Conservation (phyloP, 2,113 vertebrate genomes). For the Crotalus helleri region DNA sequence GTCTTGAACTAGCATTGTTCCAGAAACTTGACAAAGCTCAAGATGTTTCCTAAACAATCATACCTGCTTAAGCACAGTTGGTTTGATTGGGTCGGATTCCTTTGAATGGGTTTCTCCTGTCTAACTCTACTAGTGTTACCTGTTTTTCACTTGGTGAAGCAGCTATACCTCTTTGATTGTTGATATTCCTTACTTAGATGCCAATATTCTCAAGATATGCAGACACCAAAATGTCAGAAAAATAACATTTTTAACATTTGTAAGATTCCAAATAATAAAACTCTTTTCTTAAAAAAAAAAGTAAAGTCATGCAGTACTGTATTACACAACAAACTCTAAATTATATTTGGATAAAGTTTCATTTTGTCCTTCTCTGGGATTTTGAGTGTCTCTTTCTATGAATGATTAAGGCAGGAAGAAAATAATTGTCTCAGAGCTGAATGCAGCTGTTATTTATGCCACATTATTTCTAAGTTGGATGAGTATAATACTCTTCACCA, state of each 20-base stretch:
- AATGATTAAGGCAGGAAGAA: slow-evolving; percentile 33
- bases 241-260: background rate
- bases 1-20: background rate
- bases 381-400: background rate
- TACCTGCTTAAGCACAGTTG: background rate
- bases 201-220: background rate
- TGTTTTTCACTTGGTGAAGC: background rate
- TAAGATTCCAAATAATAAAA: background rate
- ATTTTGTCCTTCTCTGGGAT: background rate
- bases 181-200: background rate
- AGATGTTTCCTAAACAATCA: background rate
- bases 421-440: slow-evolving; percentile 47
- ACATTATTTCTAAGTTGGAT: slow-evolving; percentile 46
- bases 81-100: background rate
- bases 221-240: background rate
- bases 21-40: background rate
- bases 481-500: background rate
- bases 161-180: background rate
- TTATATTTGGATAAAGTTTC: background rate
- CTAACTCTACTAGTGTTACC: background rate
- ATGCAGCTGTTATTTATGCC: slow-evolving; percentile 44
- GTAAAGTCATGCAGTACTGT: background rate
- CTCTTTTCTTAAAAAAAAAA: background rate
- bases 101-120: background rate
- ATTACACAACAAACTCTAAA: background rate